A percentile compares a stretch with the other conserved stretches of the same genome.
Conservation (phyloP, 2,113 vertebrate genomes). For the Crotalus viridis region DNA sequence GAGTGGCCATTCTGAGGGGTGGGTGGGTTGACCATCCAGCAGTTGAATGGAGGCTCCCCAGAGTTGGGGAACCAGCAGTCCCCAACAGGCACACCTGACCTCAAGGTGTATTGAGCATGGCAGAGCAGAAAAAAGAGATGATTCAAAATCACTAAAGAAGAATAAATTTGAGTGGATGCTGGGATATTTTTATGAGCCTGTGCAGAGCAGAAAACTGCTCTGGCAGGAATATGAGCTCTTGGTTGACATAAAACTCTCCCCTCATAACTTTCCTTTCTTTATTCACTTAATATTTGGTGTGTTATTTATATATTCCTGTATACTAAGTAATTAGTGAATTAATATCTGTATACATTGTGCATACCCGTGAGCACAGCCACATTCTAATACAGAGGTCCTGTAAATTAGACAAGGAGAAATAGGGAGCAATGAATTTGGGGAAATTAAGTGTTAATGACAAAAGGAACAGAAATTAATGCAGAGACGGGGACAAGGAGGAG, state of each 20-base stretch:
- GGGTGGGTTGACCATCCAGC: not conserved
- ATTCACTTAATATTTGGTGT: not conserved
- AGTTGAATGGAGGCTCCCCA: not conserved
- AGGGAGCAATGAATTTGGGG: not conserved
- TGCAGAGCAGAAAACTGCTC: not conserved
- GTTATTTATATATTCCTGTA: not conserved
- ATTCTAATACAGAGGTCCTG: not conserved
- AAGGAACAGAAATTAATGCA: not conserved
- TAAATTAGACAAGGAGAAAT: not conserved
- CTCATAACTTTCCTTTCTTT: not conserved
- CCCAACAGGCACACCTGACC: not conserved
- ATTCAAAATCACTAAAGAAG: not conserved
- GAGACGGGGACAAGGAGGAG: not conserved
- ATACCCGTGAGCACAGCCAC: not conserved
- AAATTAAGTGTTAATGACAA: not conserved
- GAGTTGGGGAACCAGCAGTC: not conserved
- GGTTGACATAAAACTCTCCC: not conserved
- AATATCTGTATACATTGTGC: not conserved
- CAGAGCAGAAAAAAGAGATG: not conserved
- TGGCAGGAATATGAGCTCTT: not conserved
- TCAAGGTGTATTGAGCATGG: not conserved
- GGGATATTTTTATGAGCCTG: not conserved
- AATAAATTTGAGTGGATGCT: not conserved
- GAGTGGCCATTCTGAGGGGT: not conserved
- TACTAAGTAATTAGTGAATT: not conserved